phyloP scores from a whole-genome alignment of 1,140 invertebrate genomes.

The Drosophila neocordata region DNA sequence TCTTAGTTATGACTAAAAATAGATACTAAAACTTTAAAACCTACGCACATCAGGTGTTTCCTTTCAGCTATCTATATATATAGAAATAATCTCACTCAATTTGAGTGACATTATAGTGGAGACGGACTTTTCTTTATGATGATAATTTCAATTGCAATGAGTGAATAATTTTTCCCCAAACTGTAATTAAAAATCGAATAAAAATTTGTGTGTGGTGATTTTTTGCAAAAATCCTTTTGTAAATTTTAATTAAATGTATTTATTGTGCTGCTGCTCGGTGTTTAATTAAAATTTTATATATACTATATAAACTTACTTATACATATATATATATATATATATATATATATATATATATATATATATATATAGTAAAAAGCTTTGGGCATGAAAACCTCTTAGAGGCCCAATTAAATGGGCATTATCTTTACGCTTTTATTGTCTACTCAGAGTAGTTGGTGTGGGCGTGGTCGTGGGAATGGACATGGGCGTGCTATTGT shows the following conservation, averaged over 20 bases:
- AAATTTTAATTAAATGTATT: slow-evolving; percentile 7
- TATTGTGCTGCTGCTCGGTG: neutral
- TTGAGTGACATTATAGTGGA: no score
- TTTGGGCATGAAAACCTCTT: slow-evolving; percentile 21
- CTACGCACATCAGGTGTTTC: no score
- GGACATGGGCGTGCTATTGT: slow-evolving; percentile 1
- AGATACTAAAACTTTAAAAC: neutral
- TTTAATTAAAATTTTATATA: slow-evolving; percentile 52
- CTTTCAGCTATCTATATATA: no score
- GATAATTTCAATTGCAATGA: neutral
- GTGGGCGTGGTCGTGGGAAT: neutral
- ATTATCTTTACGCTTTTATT: slow-evolving; percentile 38
- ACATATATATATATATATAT: slow-evolving; percentile 32
- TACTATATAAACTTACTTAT: no score
- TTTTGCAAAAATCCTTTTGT: slow-evolving; percentile 4
- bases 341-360: slow-evolving; percentile 25
- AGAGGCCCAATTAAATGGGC: slow-evolving; percentile 63
- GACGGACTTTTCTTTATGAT: neutral
- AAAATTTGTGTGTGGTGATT: neutral
- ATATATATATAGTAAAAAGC: slow-evolving; percentile 35
- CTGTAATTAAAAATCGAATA: neutral
- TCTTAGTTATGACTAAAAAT: neutral
- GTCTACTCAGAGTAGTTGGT: neutral
- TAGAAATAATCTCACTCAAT: no score
- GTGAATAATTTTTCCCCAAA: neutral